These are phyloP conservation scores for Steinernema khuongi DNA, from an alignment of 1,140 invertebrate species.

Conservation along the genomic window DNA sequence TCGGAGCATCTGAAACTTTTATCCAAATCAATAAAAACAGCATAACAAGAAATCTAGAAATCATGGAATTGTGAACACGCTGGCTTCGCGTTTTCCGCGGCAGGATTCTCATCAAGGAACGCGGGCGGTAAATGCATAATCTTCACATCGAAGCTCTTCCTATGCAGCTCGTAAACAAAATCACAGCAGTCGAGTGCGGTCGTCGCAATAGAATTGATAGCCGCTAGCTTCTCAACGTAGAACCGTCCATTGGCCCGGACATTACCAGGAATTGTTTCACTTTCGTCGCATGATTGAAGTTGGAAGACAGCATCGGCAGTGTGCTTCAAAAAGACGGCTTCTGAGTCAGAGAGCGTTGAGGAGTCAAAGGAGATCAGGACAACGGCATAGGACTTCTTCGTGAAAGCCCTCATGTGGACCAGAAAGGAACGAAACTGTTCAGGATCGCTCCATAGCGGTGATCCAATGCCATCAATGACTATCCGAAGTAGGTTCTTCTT, in stretches of 20 bases:
- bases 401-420: slow-evolving; percentile 21
- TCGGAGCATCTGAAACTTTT: slow-evolving; percentile 18
- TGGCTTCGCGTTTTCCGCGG: slow-evolving; percentile 26
- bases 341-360: neutral
- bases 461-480: slow-evolving; percentile 36
- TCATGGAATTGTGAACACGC: slow-evolving; percentile 32
- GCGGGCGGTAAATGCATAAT: slow-evolving; percentile 45
- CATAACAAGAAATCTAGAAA: slow-evolving; percentile 25
- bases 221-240: slow-evolving; percentile 36
- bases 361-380: neutral
- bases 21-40: slow-evolving; percentile 37
- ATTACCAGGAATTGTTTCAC: slow-evolving; percentile 4
- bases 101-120: slow-evolving; percentile 26
- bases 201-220: slow-evolving; percentile 40
- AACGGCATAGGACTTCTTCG: slow-evolving; percentile 21
- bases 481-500: slow-evolving; percentile 35
- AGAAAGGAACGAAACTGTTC: slow-evolving; percentile 28
- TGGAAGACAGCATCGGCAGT: slow-evolving; percentile 1
- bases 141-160: slow-evolving; percentile 38
- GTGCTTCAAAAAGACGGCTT: slow-evolving; percentile 16
- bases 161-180: slow-evolving; percentile 41
- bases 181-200: slow-evolving; percentile 34
- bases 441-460: slow-evolving; percentile 34
- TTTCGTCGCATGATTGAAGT: neutral
- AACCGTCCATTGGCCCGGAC: slow-evolving; percentile 35